Evolutionary conservation across 2,888 invertebrate species (phyloP), one percentile per base, ranked within the genome.

Genomic region (Rotaria magnacalcarata): DNA sequence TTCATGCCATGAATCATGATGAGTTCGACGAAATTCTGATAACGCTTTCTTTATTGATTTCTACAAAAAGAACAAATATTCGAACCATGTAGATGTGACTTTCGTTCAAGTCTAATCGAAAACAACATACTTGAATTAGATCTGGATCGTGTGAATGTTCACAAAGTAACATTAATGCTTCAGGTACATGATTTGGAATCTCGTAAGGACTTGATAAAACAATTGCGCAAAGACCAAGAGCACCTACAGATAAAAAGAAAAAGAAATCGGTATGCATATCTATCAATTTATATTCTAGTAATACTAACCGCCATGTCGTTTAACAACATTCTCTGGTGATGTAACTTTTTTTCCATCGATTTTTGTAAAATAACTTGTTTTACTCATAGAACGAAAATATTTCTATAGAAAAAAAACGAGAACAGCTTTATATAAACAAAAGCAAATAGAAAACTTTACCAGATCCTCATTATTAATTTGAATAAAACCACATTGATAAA

Each of bases 1-100:
- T 87, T 94, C 93, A 87, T 94, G 93, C 96, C 96, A 97, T 91
- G 95, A 95, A 90, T 96, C 96, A 89, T 95, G 95, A 91, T 97
- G 96, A 0, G 96, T 96, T 87, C 96, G 93, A 88, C 95, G 94
- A 92, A 97, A 97, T 90, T 96, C 94, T 0, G 95, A 94, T 85
- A 97, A 91, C 0, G 96, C 94, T 89, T 94, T 94, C 87, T 95
- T 93, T 88, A 97, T 95, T 8, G 96, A 94, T 85, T 94, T 93
- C 93, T 95, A 90, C 50, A 50, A 50, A 8, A 50, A 50, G 50
- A 50, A 8, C 1, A 50, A 11, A 50, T 2, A 50, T 50, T 50
- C 34, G 2, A 34, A 34, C 34, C 34, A 34, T 34, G 34, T 2
- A 34, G 34, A 34, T 34, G 34, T 34, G 34, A 50, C 1, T 50